A percentile compares a stretch with the other conserved stretches of the same genome.
Conservation (phyloP, 2,113 vertebrate species). For the Perca schrenkii region DNA sequence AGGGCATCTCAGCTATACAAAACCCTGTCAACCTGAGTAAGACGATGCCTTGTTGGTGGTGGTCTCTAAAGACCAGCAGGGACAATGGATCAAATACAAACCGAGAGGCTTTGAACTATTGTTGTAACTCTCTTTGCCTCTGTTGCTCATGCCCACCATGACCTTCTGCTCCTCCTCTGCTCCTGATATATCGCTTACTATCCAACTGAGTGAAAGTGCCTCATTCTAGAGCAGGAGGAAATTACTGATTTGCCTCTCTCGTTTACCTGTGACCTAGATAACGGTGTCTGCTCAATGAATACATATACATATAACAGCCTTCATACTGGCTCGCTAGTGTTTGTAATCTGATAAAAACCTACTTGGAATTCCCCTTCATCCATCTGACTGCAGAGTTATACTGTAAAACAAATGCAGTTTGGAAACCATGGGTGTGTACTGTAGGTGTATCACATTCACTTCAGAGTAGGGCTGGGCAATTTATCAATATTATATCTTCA, state of each 20-base stretch:
- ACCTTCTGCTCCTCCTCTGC: constrained; percentile 56
- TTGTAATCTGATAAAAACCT: constrained; percentile 63
- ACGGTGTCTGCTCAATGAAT: constrained; percentile 27
- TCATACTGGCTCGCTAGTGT: constrained; percentile 26
- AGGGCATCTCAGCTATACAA: constrained; percentile 72
- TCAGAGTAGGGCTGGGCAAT: background rate
- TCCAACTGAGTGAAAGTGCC: constrained; percentile 70
- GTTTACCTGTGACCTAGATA: constrained; percentile 62
- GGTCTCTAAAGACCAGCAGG: constrained; percentile 77
- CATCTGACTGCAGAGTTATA: constrained; percentile 44
- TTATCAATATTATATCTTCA: too few species aligned
- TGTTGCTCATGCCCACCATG: constrained; percentile 55
- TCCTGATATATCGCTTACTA: constrained; percentile 31
- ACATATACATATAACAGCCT: constrained; percentile 24
- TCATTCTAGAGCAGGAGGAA: constrained; percentile 45
- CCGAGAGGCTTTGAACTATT: constrained; percentile 81
- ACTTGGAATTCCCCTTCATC: constrained; percentile 62
- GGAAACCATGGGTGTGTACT: constrained; percentile 28
- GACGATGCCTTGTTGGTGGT: constrained; percentile 81
- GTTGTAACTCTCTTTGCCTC: constrained; percentile 66
- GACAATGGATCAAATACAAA: constrained; percentile 85
- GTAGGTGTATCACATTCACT: constrained; percentile 50
- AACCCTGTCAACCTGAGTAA: constrained; percentile 78
- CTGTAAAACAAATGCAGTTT: constrained; percentile 44
- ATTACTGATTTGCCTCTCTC: constrained; percentile 47